Evolutionary conservation across 1,140 invertebrate species (phyloP).

Genomic region (Ephestia elutella): DNA sequence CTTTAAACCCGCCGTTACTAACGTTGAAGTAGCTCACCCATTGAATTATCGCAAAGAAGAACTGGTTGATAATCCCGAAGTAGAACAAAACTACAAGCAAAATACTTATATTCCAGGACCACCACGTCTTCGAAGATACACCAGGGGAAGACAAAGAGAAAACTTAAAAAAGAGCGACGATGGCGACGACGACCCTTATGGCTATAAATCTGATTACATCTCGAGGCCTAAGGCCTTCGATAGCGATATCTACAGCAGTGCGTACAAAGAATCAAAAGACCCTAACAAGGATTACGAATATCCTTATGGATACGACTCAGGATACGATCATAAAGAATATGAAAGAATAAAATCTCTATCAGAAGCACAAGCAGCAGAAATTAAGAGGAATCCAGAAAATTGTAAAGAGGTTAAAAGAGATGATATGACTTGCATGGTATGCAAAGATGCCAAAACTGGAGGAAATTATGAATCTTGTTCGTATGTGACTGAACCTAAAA

Average conservation of each 20-base stretch:
- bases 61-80: constrained; percentile 44
- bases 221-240: constrained; percentile 70
- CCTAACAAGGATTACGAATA: constrained; percentile 63
- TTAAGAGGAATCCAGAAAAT: constrained; percentile 75
- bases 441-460: constrained; percentile 79
- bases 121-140: constrained; percentile 60
- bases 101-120: constrained; percentile 70
- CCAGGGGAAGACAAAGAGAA: constrained; percentile 50
- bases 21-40: constrained; percentile 65
- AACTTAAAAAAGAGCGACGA: constrained; percentile 47
- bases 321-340: constrained; percentile 71
- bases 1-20: constrained; percentile 55
- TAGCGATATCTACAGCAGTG: constrained; percentile 54
- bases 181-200: constrained; percentile 60
- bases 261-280: constrained; percentile 63
- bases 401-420: constrained; percentile 78
- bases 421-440: constrained; percentile 79
- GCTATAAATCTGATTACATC: constrained; percentile 63
- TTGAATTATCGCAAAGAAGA: constrained; percentile 59
- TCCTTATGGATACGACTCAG: constrained; percentile 66
- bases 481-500: constrained; percentile 80
- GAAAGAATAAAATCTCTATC: constrained; percentile 73
- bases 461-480: constrained; percentile 83
- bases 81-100: constrained; percentile 61
- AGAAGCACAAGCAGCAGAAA: constrained; percentile 74